phyloP scores from a whole-genome alignment of 2,113 vertebrate genomes.

The Rousettus leschenaultii region DNA sequence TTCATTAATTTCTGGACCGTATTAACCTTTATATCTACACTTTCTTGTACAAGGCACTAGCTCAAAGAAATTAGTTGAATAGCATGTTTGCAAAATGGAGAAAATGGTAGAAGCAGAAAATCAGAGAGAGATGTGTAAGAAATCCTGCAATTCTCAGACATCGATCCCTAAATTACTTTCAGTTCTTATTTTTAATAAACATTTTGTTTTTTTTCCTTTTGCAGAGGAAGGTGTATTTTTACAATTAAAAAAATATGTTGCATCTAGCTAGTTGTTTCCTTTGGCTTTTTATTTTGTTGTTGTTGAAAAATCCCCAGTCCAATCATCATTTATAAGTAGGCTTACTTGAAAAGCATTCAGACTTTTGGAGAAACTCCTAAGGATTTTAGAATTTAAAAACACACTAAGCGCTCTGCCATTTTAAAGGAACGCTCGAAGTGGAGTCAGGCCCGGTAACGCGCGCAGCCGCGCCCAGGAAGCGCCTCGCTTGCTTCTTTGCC shows the following conservation, averaged over 20 bases:
- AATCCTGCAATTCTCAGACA: conserved; percentile 7
- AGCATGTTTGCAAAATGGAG: not conserved
- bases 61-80: not conserved
- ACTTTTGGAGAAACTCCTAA: not conserved
- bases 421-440: not conserved
- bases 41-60: not conserved
- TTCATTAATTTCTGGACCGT: not conserved
- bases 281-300: conserved; percentile 40
- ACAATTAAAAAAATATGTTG: not conserved
- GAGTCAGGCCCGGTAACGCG: not conserved
- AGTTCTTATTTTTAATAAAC: conserved; percentile 28
- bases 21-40: not conserved
- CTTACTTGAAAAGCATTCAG: conserved; percentile 46
- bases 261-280: conserved; percentile 14
- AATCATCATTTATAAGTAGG: conserved; percentile 16
- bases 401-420: not conserved
- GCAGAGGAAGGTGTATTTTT: not conserved
- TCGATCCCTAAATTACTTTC: conserved; percentile 33
- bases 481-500: not conserved
- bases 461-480: not conserved
- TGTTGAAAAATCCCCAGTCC: not conserved
- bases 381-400: not conserved
- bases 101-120: not conserved
- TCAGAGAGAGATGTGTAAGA: not conserved
- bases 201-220: conserved; percentile 20